Evolutionary conservation across 2,888 invertebrate species (phyloP), one percentile per base, ranked within the genome.

Genomic region (Timandra comae): DNA sequence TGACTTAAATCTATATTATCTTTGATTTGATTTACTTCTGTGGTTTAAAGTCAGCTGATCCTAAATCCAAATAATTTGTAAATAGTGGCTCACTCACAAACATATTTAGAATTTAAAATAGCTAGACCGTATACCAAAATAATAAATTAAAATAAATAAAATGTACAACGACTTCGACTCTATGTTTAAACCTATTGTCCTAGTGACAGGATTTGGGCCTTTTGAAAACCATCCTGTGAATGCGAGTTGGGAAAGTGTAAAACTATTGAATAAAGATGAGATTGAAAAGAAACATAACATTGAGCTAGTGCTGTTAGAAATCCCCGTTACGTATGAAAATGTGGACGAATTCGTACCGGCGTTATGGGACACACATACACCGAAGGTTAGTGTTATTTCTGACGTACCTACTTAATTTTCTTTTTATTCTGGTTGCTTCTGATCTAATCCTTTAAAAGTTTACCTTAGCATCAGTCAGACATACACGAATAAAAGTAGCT

Each of bases 221-320:
- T 96, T 95, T 72, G 68, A 84, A 4, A 77, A 78, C 22, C 91
- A 95, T 59, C 72, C 76, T 12, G 78, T 92, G 6, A 96, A 96
- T 66, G 91, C 95, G 0, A 95, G 95, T 63, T 95, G 95, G 94
- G 91, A 93, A 64, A 91, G 91, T 3, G 95, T 94, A 0, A 90
- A 90, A 60, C 61, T 88, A 33, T 78, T 93, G 51, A 81, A 87
- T 29, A 81, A 88, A 43, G 66, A 82, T 22, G 70, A 84, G 43
- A 67, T 89, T n/a, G 86, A 88, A 49, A 70, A 73, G 38, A 82
- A 86, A 44, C 71, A 62, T 32, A 58, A 61, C 33, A 43, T 63
- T 12, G 65, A 65, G 23, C 40, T 64, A n/a, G 65, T 91, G 3
- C 76, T 80, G 33, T 64, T 89, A 46, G 88, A 92, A 72, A 78